Evolutionary conservation across 2,888 invertebrate genomes (phyloP), one percentile per base, ranked within the genome.

Genomic region (Rotaria socialis): DNA sequence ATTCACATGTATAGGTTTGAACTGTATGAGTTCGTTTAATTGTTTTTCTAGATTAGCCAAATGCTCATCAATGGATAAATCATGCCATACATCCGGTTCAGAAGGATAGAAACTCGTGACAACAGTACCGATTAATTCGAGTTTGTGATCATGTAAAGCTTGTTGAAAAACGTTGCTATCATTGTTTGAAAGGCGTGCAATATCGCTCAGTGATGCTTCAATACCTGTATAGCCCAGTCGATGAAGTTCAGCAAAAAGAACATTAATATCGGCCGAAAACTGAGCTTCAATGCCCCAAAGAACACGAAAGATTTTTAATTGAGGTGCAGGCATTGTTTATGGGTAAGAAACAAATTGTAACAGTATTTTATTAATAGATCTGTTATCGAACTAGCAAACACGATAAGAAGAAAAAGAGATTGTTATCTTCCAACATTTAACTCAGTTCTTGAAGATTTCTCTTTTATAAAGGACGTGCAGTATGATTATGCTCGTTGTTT

Each of bases 241-340:
- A 80, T 47, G 75, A 47, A 80, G 24, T 80, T 80, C 75, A 47
- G 75, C 47, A n/a, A 80, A 47, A 47, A 80, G 75, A 80, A 47
- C 10, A n/a, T 80, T 24, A 5, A 80, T 47, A n/a, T 80, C 75
- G 0, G 41, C 47, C 14, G 75, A 80, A 47, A 80, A 80, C 47
- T 80, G 75, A 80, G 22, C 47, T 80, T 80, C 75, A 47, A 47
- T 47, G 24, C 75, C 75, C 75, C 75, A 80, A 4, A 80, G 75
- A 22, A 47, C 24, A 35, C 75, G 75, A 80, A 47, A 43, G 4
- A 80, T 47, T 80, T 80, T 80, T 43, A 80, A 24, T 80, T 80
- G 43, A 24, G 75, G 75, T 24, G 24, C 75, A 22, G 35, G 35
- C 75, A 80, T 80, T 47, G 19, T 80, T 50, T 11, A 8, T 8